A percentile compares a stretch with the other conserved stretches of the same genome.
These are phyloP conservation scores for Loriculus beryllinus DNA, from an alignment of 2,797 vertebrate genomes.

Conservation along the genomic window DNA sequence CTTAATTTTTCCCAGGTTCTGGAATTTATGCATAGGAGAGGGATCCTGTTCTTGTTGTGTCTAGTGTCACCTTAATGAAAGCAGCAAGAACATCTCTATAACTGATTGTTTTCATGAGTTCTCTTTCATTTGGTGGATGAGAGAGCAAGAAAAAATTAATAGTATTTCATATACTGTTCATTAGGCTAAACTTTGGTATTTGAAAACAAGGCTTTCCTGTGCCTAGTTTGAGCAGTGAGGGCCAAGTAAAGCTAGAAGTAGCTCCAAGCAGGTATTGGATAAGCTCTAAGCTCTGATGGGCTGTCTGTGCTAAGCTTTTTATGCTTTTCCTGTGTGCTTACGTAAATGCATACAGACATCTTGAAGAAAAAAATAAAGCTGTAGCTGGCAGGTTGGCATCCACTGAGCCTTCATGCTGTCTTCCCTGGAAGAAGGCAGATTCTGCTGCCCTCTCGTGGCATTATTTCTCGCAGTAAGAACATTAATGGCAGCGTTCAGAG, in stretches of 20 bases:
- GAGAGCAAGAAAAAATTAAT: background rate
- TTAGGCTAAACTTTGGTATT: background rate
- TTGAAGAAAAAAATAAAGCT: background rate
- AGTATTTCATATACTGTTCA: background rate
- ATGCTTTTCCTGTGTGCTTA: background rate
- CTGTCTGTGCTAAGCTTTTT: background rate
- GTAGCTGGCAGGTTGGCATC: background rate
- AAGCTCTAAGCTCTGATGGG: background rate
- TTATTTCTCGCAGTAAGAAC: fast-evolving
- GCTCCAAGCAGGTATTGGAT: background rate
- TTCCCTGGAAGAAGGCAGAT: background rate
- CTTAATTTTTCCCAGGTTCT: background rate
- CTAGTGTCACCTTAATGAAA: background rate
- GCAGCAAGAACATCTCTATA: background rate
- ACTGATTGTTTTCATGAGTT: background rate
- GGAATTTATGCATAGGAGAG: background rate
- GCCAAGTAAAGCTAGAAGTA: background rate
- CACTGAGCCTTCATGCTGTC: fast-evolving
- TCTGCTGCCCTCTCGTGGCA: constrained; percentile 50
- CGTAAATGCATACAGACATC: background rate
- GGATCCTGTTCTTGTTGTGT: background rate
- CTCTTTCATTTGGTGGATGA: background rate
- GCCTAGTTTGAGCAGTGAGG: background rate
- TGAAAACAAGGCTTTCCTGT: background rate
- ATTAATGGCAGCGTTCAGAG: fast-evolving